Evolutionary conservation across 2,888 invertebrate species (phyloP).

Genomic region (Lasioglossum figueresi): DNA sequence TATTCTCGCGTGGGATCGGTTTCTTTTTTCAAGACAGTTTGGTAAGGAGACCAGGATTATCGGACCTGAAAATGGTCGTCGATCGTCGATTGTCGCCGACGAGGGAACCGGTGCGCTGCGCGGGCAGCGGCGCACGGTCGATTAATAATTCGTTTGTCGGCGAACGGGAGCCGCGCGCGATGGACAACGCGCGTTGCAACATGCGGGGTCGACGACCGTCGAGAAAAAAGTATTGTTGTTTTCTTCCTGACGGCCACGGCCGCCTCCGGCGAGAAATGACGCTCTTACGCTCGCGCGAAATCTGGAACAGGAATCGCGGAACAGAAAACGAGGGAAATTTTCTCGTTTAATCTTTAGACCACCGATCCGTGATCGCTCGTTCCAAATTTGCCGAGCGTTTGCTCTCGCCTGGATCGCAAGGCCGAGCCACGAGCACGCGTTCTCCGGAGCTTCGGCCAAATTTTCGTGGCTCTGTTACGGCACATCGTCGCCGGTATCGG

Average conservation of each 20-base stretch:
- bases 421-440: not conserved
- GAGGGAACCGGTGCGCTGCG: not conserved
- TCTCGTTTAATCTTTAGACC: slow-evolving; percentile 47
- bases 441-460: slow-evolving; percentile 25
- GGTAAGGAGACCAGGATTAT: slow-evolving; percentile 53
- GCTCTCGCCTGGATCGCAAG: not conserved
- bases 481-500: slow-evolving; percentile 18
- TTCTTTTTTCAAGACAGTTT: slow-evolving; percentile 57
- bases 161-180: not conserved
- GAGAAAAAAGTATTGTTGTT: slow-evolving; percentile 55
- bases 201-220: slow-evolving; percentile 38
- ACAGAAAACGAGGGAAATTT: slow-evolving; percentile 62
- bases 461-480: slow-evolving; percentile 40
- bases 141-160: slow-evolving; percentile 46
- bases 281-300: slow-evolving; percentile 36
- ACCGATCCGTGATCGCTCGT: slow-evolving; percentile 46
- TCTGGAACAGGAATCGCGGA: slow-evolving; percentile 61
- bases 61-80: slow-evolving; percentile 52
- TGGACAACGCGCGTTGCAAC: not conserved
- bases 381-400: slow-evolving; percentile 24
- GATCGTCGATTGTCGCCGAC: slow-evolving; percentile 31
- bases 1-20: slow-evolving; percentile 27
- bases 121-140: not conserved
- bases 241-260: slow-evolving; percentile 50
- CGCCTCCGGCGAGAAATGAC: slow-evolving; percentile 49